phyloP scores from a whole-genome alignment of 2,888 invertebrate genomes.

The Harmothoe impar region DNA sequence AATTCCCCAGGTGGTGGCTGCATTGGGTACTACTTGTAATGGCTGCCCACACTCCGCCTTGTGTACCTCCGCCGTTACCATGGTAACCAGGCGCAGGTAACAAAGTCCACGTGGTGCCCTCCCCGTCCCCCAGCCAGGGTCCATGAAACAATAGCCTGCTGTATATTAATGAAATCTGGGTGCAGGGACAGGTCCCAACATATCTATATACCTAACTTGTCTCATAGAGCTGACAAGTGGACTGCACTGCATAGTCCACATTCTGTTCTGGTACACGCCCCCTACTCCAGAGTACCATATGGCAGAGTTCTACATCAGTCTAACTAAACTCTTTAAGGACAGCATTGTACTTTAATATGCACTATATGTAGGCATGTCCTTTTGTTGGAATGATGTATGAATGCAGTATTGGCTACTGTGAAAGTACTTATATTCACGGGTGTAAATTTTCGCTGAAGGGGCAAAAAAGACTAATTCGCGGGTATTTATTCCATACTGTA shows the following conservation, averaged over 20 bases:
- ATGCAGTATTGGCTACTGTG: too few species aligned
- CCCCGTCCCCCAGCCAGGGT: not conserved
- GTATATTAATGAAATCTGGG: not conserved
- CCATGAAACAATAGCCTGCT: not conserved
- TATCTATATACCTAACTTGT: not conserved
- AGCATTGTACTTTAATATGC: too few species aligned
- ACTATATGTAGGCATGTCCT: too few species aligned
- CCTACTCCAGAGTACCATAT: not conserved
- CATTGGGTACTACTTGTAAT: not conserved
- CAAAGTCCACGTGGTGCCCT: not conserved
- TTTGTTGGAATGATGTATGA: too few species aligned
- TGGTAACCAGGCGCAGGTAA: not conserved
- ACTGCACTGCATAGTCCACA: not conserved
- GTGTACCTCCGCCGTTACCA: constrained; percentile 3
- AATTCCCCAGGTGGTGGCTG: too few species aligned
- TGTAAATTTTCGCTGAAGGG: too few species aligned
- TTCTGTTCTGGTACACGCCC: not conserved
- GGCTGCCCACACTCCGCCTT: not conserved
- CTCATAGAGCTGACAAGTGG: not conserved
- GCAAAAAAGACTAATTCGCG: too few species aligned
- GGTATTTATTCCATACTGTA: too few species aligned
- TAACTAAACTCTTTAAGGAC: too few species aligned
- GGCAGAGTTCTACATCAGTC: too few species aligned
- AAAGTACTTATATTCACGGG: too few species aligned
- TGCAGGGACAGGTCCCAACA: not conserved